Evolutionary conservation across 1,140 invertebrate species (phyloP).

Genomic region (Antheraea pernyi): DNA sequence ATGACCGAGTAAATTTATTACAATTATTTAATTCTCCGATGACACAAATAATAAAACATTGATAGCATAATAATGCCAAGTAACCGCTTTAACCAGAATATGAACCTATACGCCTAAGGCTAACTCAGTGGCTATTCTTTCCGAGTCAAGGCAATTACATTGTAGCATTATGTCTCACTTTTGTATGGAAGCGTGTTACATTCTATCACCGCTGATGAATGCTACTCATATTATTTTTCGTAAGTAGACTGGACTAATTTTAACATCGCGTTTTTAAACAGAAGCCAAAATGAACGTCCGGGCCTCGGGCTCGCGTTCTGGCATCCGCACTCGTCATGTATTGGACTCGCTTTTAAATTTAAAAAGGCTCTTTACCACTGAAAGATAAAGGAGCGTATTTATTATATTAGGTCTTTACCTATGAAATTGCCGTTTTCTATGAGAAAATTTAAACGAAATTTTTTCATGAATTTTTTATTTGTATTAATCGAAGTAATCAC

Average conservation of each 20-base stretch:
- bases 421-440: no score
- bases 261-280: conserved; percentile 66
- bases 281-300: conserved; percentile 72
- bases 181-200: neutral
- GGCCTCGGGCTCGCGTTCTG: conserved; percentile 57
- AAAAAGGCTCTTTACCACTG: conserved; percentile 39
- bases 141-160: neutral
- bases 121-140: neutral
- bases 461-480: no score
- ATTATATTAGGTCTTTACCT: no score
- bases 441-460: no score
- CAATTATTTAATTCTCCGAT: neutral
- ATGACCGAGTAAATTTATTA: no score
- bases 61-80: neutral
- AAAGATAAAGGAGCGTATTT: no score
- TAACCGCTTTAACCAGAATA: neutral
- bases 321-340: conserved; percentile 40
- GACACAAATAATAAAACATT: neutral
- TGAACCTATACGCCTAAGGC: neutral
- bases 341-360: conserved; percentile 40
- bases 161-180: conserved; percentile 3
- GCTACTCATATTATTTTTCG: neutral
- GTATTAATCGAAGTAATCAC: no score
- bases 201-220: conserved; percentile 2
- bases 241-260: conserved; percentile 13